phyloP scores from a whole-genome alignment of 2,113 vertebrate genomes.

The Melanocharis versteri region DNA sequence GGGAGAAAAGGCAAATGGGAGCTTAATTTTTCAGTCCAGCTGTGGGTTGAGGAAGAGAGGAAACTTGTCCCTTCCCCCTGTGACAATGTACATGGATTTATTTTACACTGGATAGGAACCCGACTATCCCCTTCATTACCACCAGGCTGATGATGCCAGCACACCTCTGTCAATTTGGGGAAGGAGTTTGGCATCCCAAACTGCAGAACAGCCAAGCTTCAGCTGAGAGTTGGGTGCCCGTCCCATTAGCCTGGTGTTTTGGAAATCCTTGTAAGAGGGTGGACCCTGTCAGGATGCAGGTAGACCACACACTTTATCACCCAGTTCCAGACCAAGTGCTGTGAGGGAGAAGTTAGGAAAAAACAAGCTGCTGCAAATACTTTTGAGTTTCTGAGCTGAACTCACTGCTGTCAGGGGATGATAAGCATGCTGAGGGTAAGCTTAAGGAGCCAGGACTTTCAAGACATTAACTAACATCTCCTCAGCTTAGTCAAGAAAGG shows the following conservation, averaged over 20 bases:
- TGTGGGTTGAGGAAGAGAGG: not conserved
- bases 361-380: not conserved
- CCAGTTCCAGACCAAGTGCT: not conserved
- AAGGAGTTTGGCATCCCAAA: not conserved
- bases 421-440: not conserved
- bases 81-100: not conserved
- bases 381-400: not conserved
- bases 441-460: not conserved
- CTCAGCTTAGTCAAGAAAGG: not conserved
- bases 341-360: accelerated
- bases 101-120: not conserved
- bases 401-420: not conserved
- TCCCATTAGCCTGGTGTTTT: accelerated
- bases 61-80: not conserved
- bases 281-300: not conserved
- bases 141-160: not conserved
- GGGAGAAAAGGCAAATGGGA: not conserved
- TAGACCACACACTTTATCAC: not conserved
- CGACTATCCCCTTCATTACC: not conserved
- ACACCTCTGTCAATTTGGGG: not conserved
- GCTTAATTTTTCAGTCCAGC: not conserved
- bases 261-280: not conserved
- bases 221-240: not conserved
- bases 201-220: not conserved
- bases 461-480: not conserved